These are phyloP conservation scores for Protophormia terraenovae DNA, from an alignment of 2,888 invertebrate genomes.

Conservation along the genomic window DNA sequence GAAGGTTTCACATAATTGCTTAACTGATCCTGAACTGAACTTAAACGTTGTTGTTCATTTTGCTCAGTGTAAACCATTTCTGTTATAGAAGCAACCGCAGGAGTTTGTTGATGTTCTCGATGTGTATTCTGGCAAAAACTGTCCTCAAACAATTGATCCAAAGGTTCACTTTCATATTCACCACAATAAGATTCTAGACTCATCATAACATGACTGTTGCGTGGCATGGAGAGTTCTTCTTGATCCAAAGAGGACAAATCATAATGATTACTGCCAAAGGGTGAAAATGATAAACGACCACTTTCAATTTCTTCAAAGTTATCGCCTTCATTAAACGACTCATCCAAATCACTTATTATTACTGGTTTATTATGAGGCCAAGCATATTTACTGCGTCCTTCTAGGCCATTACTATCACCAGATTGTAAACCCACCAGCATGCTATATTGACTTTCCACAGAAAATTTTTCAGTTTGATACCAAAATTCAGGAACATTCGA, in stretches of 20 bases:
- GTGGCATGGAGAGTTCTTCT: slow-evolving; percentile 40
- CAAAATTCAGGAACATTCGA: slow-evolving; percentile 75
- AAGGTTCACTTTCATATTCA: slow-evolving; percentile 75
- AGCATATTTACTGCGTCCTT: slow-evolving; percentile 75
- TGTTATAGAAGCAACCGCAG: slow-evolving; percentile 14
- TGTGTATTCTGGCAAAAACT: not conserved
- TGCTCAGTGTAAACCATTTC: slow-evolving; percentile 72
- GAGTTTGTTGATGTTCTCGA: not conserved
- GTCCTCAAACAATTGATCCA: slow-evolving; percentile 76
- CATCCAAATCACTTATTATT: slow-evolving; percentile 74
- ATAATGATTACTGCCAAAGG: slow-evolving; percentile 67
- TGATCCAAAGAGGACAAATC: slow-evolving; percentile 67
- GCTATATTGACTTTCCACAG: slow-evolving; percentile 77
- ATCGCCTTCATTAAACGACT: slow-evolving; percentile 73
- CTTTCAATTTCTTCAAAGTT: slow-evolving; percentile 72
- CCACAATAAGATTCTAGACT: slow-evolving; percentile 72
- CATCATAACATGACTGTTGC: slow-evolving; percentile 49
- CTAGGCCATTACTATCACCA: slow-evolving; percentile 73
- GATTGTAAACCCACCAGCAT: slow-evolving; percentile 78
- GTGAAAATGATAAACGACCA: slow-evolving; percentile 73
- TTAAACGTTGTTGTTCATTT: slow-evolving; percentile 73
- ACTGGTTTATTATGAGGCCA: slow-evolving; percentile 74
- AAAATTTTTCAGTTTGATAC: slow-evolving; percentile 72
- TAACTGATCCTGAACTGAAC: slow-evolving; percentile 71
- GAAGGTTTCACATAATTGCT: not conserved